phyloP scores from a whole-genome alignment of 2,797 vertebrate genomes.

The Euthynnus affinis region DNA sequence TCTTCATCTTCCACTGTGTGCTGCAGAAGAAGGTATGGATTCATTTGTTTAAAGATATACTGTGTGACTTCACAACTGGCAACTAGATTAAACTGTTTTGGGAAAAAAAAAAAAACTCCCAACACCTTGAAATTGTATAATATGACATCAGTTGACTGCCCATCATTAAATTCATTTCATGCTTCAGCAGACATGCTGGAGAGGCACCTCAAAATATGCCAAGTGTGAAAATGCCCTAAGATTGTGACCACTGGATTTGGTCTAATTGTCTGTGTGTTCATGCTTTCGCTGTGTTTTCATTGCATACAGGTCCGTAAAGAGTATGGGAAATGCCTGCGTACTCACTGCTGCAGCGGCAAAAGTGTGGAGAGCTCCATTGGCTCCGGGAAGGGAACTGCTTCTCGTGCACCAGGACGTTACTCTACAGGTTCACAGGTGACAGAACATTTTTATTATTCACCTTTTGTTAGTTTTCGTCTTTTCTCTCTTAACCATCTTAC shows the following conservation, averaged over 20 bases:
- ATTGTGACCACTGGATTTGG: neutral
- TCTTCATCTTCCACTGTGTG: slow-evolving; percentile 99
- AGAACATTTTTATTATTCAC: neutral
- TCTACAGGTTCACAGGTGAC: slow-evolving; percentile 96
- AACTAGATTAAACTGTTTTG: neutral
- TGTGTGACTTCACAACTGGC: neutral
- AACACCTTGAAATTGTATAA: neutral
- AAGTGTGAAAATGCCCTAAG: neutral
- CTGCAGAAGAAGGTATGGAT: slow-evolving; percentile 96
- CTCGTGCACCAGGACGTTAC: slow-evolving; percentile 94
- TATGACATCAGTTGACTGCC: neutral
- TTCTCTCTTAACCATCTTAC: neutral
- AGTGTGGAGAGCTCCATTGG: slow-evolving; percentile 96
- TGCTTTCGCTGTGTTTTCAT: neutral
- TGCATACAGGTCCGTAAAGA: slow-evolving; percentile 94
- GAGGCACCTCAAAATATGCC: neutral
- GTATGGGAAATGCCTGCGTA: slow-evolving; percentile 96
- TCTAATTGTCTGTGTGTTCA: neutral
- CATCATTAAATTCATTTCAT: neutral
- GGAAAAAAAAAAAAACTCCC: no score
- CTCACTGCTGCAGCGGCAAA: slow-evolving; percentile 96
- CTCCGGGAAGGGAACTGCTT: slow-evolving; percentile 94
- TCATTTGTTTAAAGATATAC: neutral
- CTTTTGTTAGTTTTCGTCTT: neutral
- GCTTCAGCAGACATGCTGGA: neutral